Base-by-base conservation (phyloP, 2,888 invertebrate genomes). In the Ptilodon capucinus region DNA sequence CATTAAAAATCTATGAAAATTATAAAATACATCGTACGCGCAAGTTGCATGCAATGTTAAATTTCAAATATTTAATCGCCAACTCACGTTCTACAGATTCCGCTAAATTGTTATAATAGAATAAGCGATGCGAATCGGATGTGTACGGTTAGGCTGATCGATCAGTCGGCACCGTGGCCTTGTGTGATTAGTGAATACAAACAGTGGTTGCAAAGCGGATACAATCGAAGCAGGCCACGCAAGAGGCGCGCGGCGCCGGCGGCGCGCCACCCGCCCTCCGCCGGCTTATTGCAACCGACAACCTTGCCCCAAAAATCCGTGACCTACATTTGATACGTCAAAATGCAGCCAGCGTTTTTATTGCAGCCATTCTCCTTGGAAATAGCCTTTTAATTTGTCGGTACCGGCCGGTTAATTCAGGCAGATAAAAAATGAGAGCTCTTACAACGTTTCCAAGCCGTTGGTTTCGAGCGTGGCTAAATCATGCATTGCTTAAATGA, bases 231-330 rank as follows among this genome's bases (percentile, higher is more conserved):
- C 82, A 68, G 76, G 75, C 72, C 82, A 77, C 78, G 77, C 78
- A 64, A 76, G 64, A 68, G 52, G 58, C 4, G 53, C 58, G 68
- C 56, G 53, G 64, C 69, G 53, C 57, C 58, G 57, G 64, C 64
- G 43, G 45, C 52, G 43, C 43, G 44, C 54, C 64, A 46, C 48
- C 48, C 64, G 68, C 59, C 56, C 65, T 57, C 53, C 44, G 34
- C 49, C 44, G 42, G 44, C 45, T 14, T 51, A 48, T 71, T 81
- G 84, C 84, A 83, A 79, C 64, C 53, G 59, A 64, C 80, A 87
- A 87, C 90, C 90, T 91, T 90, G 90, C 83, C 79, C 88, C 84
- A 79, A 87, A 86, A 89, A 77, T 83, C 82, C 80, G 71, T 86
- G 89, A 89, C 90, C 89, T 77, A 90, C 87, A 87, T 90, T 84